phyloP scores from a whole-genome alignment of 2,113 vertebrate genomes.

The Ailuropoda melanoleuca region DNA sequence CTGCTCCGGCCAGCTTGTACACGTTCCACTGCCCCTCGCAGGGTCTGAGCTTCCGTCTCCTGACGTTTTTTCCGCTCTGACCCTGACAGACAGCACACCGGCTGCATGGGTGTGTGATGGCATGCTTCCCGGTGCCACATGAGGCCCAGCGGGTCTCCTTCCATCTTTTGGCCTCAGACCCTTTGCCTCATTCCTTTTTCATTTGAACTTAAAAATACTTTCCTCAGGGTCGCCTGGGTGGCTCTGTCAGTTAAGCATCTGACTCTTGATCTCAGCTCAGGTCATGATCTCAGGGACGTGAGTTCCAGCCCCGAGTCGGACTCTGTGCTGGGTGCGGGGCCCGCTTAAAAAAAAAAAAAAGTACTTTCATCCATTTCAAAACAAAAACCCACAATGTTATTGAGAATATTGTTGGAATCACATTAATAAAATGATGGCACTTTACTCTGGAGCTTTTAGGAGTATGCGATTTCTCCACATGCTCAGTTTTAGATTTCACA shows the following conservation, averaged over 20 bases:
- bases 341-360: neutral
- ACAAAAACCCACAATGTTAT: neutral
- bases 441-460: neutral
- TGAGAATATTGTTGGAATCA: too few relatives aligned
- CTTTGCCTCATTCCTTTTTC: neutral
- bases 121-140: neutral
- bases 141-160: fast-evolving
- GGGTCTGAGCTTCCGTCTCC: too few relatives aligned
- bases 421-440: too few relatives aligned
- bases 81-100: fast-evolving
- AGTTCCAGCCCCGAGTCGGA: neutral
- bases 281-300: neutral
- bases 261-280: neutral
- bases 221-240: neutral
- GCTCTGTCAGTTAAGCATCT: neutral
- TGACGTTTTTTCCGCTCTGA: fast-evolving
- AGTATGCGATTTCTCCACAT: fast-evolving
- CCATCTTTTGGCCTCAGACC: fast-evolving
- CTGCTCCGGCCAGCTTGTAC: fast-evolving
- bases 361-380: neutral
- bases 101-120: too few relatives aligned
- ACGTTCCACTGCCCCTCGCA: fast-evolving
- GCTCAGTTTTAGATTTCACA: neutral
- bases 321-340: neutral
- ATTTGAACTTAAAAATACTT: neutral